Evolutionary conservation across 2,113 vertebrate genomes (phyloP), one percentile per base, ranked within the genome.

Genomic region (Alligator mississippiensis): DNA sequence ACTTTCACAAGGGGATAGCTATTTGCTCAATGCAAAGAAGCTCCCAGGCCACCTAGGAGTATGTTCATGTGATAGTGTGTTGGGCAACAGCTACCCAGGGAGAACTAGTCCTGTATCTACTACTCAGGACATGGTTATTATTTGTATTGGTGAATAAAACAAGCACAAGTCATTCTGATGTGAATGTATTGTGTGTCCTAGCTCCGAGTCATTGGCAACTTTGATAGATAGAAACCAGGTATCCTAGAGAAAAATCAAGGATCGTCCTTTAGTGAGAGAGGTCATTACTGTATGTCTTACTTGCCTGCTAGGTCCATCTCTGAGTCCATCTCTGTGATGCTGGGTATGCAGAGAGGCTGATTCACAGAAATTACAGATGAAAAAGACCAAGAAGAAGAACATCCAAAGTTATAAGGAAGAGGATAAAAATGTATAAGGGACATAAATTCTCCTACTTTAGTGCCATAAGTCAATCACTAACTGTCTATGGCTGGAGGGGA

Each of bases 341-440:
- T 0, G 0, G 80, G 66, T 66, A 25, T 93, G 87, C 84, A 89
- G 77, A 81, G 92, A 61, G 0, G 74, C 57, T 0, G 4, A 16
- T 81, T 57, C 59, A 14, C 75, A 76, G 70, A 70, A 93, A 82
- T 64, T 28, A 77, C 61, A 87, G 91, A 1, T 16, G 80, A 70
- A 90, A 80, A 3, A 90, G 34, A 80, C 47, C 75, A 90, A 19
- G 2, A 62, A 87, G 85, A 63, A 93, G 87, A 72, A 24, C 34
- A 62, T 34, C 87, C 82, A 27, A 58, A 0, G 0, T 38, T 84
- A 1, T 2, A 6, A 60, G 1, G 47, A 70, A 60, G 76, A 59
- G 70, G 77, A 92, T 14, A 80, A 92, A 92, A 95, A 84, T 1
- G 0, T 2, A 0, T 3, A 0, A 0, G 47, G 82, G 64, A 66